Percentiles rank a stretch among this genome's conserved stretches.
These are phyloP conservation scores for Heterodera schachtii DNA, from an alignment of 1,140 invertebrate genomes.

Conservation along the genomic window DNA sequence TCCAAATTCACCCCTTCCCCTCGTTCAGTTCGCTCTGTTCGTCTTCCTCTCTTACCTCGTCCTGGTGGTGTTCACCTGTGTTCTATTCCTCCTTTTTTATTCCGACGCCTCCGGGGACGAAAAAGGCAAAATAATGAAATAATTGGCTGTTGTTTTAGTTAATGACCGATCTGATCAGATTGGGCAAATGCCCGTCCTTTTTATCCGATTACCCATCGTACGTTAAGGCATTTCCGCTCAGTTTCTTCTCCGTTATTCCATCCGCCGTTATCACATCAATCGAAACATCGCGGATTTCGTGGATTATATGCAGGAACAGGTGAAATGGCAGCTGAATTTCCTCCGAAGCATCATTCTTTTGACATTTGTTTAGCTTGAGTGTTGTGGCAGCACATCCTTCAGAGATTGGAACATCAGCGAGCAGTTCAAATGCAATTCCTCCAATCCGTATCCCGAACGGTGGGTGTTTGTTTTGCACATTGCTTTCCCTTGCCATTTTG, in stretches of 20 bases:
- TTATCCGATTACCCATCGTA: neutral
- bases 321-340: conserved; percentile 10
- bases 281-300: conserved; percentile 60
- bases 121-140: neutral
- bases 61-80: conserved; percentile 56
- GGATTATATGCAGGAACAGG: conserved; percentile 63
- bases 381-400: conserved; percentile 63
- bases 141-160: no score
- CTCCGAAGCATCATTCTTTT: neutral
- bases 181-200: no score
- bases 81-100: conserved; percentile 63
- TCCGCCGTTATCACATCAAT: conserved; percentile 55
- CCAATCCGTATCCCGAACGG: conserved; percentile 64
- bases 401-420: conserved; percentile 64
- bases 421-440: conserved; percentile 59
- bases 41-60: conserved; percentile 60
- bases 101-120: conserved; percentile 43
- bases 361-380: conserved; percentile 60
- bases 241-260: conserved; percentile 51
- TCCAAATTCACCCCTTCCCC: neutral
- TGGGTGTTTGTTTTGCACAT: neutral
- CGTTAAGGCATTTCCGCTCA: conserved; percentile 51
- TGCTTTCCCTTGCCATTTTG: neutral
- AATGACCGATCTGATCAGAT: no score
- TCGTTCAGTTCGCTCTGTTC: conserved; percentile 52